phyloP scores from a whole-genome alignment of 2,797 vertebrate species.

The Sebastolobus altivelis region DNA sequence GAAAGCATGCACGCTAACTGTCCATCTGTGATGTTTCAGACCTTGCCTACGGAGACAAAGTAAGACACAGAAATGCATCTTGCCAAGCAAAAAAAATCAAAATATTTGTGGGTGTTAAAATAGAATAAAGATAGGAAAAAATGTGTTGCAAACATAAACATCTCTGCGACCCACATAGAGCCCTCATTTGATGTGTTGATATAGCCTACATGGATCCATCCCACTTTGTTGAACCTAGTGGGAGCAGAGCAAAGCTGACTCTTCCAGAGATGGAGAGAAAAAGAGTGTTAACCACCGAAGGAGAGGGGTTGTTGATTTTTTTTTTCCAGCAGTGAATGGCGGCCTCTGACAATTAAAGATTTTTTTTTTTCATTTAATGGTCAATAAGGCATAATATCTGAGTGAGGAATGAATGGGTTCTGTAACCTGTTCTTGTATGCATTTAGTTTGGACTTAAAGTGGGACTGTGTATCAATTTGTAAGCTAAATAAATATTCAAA shows the following conservation, averaged over 20 bases:
- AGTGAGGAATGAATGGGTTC: neutral
- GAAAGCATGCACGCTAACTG: slow-evolving; percentile 9
- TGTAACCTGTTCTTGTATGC: neutral
- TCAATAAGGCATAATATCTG: neutral
- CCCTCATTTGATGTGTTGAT: slow-evolving; percentile 20
- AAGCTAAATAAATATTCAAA: neutral
- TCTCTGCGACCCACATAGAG: slow-evolving; percentile 31
- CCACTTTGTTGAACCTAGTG: slow-evolving; percentile 64
- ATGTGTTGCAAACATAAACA: slow-evolving; percentile 8
- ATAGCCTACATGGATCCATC: slow-evolving; percentile 43
- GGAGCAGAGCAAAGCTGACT: slow-evolving; percentile 39
- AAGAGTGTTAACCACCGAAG: neutral
- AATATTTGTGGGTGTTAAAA: neutral
- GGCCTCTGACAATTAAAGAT: slow-evolving; percentile 5
- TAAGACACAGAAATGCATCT: slow-evolving; percentile 1
- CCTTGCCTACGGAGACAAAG: neutral
- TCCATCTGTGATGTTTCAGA: neutral
- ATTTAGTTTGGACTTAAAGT: neutral
- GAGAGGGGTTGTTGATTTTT: neutral
- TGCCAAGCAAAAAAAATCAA: slow-evolving; percentile 4
- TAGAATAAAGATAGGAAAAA: neutral
- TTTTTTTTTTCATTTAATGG: neutral
- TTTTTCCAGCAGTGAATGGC: neutral
- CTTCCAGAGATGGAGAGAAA: slow-evolving; percentile 14
- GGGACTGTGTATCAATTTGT: neutral